Evolutionary conservation across 2,888 invertebrate genomes (phyloP).

Genomic region (Acleris holmiana): DNA sequence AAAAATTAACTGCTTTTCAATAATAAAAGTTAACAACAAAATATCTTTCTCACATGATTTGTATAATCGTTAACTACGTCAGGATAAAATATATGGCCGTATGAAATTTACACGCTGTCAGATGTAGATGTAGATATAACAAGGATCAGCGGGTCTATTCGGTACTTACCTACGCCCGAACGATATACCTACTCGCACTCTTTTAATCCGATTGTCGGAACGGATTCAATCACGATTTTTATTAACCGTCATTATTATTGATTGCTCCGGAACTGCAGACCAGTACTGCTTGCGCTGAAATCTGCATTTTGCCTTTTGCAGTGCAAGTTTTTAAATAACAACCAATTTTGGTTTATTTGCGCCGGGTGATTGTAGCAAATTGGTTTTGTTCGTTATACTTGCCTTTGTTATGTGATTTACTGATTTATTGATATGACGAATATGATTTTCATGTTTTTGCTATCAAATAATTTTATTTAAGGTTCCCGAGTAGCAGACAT

Average conservation of each 20-base stretch:
- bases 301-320: slow-evolving; percentile 24
- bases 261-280: slow-evolving; percentile 53
- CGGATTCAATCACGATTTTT: slow-evolving; percentile 70
- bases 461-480: too few relatives aligned
- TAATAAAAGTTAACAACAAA: too few relatives aligned
- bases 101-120: too few relatives aligned
- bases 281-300: slow-evolving; percentile 30
- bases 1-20: too few relatives aligned
- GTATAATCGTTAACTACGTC: too few relatives aligned
- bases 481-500: too few relatives aligned
- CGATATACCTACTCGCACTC: slow-evolving; percentile 57
- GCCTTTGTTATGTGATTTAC: neutral
- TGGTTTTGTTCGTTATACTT: neutral
- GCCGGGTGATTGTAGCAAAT: neutral
- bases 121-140: neutral
- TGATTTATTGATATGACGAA: too few relatives aligned
- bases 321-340: slow-evolving; percentile 23
- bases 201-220: slow-evolving; percentile 66
- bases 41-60: too few relatives aligned
- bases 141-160: neutral
- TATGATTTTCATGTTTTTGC: too few relatives aligned
- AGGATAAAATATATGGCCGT: too few relatives aligned
- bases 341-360: slow-evolving; percentile 1
- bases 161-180: slow-evolving; percentile 16
- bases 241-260: slow-evolving; percentile 73